Conservation (phyloP, 2,797 vertebrate genomes). For the Pseudochaenichthys georgianus region DNA sequence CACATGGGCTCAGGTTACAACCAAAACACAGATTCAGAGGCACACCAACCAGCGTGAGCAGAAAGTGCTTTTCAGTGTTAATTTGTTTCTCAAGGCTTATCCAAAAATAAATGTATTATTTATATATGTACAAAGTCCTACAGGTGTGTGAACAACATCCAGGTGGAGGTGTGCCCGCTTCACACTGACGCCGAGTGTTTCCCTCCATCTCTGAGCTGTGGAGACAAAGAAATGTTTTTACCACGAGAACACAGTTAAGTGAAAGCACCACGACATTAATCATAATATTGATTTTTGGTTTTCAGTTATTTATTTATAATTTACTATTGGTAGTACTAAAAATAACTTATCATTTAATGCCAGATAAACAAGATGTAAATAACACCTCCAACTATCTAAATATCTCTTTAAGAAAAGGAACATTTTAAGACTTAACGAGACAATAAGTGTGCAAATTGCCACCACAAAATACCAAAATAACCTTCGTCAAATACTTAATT, state of each 20-base stretch:
- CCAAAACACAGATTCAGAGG: constrained; percentile 76
- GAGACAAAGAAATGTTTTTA: constrained; percentile 57
- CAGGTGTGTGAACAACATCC: constrained; percentile 72
- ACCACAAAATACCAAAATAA: neutral
- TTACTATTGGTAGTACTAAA: too few relatives aligned
- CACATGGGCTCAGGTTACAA: constrained; percentile 79
- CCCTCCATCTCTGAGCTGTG: constrained; percentile 86
- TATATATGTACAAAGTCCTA: constrained; percentile 71
- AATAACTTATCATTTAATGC: neutral
- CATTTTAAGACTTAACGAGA: neutral
- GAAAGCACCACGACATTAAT: constrained; percentile 8
- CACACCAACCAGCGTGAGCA: constrained; percentile 60
- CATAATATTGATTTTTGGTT: neutral
- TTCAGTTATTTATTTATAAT: too few relatives aligned
- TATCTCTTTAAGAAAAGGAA: neutral
- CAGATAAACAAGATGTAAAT: too few relatives aligned
- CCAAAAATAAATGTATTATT: constrained; percentile 56
- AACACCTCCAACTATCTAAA: too few relatives aligned
- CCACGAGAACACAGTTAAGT: constrained; percentile 5
- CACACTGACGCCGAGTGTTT: constrained; percentile 79
- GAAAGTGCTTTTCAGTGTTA: constrained; percentile 78
- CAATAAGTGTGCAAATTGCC: neutral
- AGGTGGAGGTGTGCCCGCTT: constrained; percentile 44
- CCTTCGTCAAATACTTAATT: too few relatives aligned
- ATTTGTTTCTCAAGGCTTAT: constrained; percentile 20